Conservation (phyloP, 1,140 invertebrate genomes). For the Oncopodura yosiiana region DNA sequence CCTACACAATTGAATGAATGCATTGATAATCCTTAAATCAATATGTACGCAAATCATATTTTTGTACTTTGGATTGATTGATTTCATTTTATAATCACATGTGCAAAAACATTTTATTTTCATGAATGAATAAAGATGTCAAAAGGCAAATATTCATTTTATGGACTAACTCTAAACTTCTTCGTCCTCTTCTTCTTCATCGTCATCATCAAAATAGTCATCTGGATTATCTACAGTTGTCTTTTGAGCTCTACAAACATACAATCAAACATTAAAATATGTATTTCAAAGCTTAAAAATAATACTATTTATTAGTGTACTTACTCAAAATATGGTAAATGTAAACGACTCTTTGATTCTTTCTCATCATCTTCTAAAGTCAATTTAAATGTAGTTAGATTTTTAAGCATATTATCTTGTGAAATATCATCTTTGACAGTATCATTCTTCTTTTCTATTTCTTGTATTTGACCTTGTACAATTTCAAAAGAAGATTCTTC, state of each 20-base stretch:
- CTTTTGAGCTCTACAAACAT: conserved; percentile 24
- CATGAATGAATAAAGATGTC: too few species aligned
- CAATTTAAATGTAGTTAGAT: conserved; percentile 33
- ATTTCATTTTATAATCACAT: too few species aligned
- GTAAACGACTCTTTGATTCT: conserved; percentile 23
- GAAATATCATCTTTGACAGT: background rate
- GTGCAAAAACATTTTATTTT: too few species aligned
- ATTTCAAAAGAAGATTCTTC: conserved; percentile 8
- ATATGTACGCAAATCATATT: too few species aligned
- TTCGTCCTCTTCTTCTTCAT: conserved; percentile 30
- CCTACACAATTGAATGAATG: too few species aligned
- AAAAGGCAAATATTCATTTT: too few species aligned
- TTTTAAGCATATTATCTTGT: conserved; percentile 16
- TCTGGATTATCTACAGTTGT: conserved; percentile 7
- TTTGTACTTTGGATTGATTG: too few species aligned
- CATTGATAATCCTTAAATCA: too few species aligned
- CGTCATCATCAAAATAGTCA: conserved; percentile 15
- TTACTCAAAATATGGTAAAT: conserved; percentile 34
- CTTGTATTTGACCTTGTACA: conserved; percentile 1
- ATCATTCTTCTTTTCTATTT: background rate
- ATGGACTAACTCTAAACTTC: conserved; percentile 11
- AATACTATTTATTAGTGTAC: background rate
- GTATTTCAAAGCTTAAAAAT: background rate
- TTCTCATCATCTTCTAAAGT: conserved; percentile 31
- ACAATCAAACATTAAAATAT: background rate